Percentiles rank a stretch among this genome's conserved stretches.
Evolutionary conservation across 2,888 invertebrate genomes (phyloP).

Genomic region (Patella ulyssiponensis): DNA sequence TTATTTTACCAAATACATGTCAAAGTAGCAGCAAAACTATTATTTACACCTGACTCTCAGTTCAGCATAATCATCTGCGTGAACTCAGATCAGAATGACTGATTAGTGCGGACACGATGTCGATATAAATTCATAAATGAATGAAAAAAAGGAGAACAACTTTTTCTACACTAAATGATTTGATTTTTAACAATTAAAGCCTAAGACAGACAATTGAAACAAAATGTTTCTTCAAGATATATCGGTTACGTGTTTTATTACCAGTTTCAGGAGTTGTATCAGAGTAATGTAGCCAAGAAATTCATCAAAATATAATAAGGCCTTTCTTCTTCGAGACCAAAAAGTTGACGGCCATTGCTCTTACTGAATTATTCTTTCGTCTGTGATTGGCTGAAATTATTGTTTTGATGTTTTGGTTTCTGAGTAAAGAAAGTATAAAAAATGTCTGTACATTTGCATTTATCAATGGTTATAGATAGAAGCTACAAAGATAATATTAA

Average conservation of each 20-base stretch:
- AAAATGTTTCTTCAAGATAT: not conserved
- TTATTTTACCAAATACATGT: too few relatives aligned
- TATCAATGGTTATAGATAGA: too few relatives aligned
- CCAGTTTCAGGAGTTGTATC: not conserved
- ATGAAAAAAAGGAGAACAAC: not conserved
- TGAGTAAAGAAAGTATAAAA: too few relatives aligned
- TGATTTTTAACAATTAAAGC: too few relatives aligned
- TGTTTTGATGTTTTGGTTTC: not conserved
- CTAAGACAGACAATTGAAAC: too few relatives aligned
- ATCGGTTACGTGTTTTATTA: not conserved
- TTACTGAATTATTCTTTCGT: not conserved
- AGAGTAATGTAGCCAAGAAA: not conserved
- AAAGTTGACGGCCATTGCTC: conserved; percentile 12
- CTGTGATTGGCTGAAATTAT: conserved; percentile 6
- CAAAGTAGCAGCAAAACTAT: too few relatives aligned
- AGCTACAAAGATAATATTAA: too few relatives aligned
- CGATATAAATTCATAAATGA: not conserved
- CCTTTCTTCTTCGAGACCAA: not conserved
- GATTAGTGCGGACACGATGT: not conserved
- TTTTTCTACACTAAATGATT: too few relatives aligned
- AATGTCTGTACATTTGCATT: too few relatives aligned
- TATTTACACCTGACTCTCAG: too few relatives aligned
- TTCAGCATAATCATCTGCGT: too few relatives aligned
- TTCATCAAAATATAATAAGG: not conserved
- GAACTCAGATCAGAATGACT: too few relatives aligned